Conservation (phyloP, 2,113 vertebrate species). For the Heloderma charlesbogerti region DNA sequence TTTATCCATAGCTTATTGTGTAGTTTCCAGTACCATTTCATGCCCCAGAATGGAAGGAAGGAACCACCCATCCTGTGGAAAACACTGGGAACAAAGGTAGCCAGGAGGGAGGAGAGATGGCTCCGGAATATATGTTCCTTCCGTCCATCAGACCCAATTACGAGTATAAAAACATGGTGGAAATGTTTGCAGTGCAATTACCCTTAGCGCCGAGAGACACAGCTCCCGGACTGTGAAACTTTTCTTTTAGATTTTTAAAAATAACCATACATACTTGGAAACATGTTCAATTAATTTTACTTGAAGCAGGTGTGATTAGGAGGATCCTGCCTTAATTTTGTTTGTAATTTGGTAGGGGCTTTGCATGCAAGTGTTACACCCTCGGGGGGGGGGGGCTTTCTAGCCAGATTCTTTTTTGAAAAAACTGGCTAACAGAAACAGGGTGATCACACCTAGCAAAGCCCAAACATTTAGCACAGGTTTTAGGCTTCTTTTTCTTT, state of each 20-base stretch:
- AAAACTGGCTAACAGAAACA: neutral
- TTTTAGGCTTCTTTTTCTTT: neutral
- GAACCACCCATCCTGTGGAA: slow-evolving; percentile 12
- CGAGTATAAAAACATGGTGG: neutral
- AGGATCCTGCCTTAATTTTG: neutral
- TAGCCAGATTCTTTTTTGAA: neutral
- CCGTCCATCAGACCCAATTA: neutral
- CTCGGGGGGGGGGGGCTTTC: neutral
- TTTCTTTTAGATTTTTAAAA: neutral
- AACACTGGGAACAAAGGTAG: neutral
- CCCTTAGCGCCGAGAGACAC: neutral
- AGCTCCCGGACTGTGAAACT: too few species aligned
- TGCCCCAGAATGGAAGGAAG: neutral
- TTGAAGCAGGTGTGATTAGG: neutral
- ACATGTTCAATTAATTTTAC: neutral
- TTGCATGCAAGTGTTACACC: neutral
- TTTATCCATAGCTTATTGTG: neutral
- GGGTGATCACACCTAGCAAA: neutral
- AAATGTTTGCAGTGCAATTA: neutral
- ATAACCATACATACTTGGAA: neutral
- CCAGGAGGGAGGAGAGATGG: neutral
- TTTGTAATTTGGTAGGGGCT: neutral
- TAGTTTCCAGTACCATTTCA: neutral
- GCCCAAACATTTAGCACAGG: neutral
- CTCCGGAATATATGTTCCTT: neutral